Base-by-base conservation (phyloP, 2,113 vertebrate species). In the Numida meleagris region DNA sequence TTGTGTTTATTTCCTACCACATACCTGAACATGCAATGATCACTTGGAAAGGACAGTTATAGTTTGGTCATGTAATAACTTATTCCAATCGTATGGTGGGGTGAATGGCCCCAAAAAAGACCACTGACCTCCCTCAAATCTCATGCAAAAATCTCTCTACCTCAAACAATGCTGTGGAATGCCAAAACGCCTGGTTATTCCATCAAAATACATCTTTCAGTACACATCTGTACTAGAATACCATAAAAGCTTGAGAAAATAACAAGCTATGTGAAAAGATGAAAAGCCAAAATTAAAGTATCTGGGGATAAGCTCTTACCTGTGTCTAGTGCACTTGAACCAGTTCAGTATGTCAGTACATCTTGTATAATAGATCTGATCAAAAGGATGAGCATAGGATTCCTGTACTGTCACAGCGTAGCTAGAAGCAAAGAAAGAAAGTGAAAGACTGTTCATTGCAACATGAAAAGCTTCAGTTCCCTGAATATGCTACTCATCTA, bases 321-420 rank as follows among this genome's bases (percentile, higher is more conserved):
- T 98, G 96, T 99, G 99, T 65, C 99, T 98, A 57, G 99, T 99
- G 96, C 99, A 99, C 97, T 99, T 99, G 98, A 99, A 99, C 99
- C 99, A 99, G 98, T 99, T 99, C 74, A 99, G 99, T 93, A 99
- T 99, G 95, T 99, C 99, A 4, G 99, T 99, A 96, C 99, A 99
- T 90, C 99, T 98, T 27, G 99, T 99, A 83, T 99, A 99, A 96
- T 99, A 99, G 97, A 99, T 99, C 98, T 99, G 99, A 96, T 99
- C 99, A 23, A 99, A 99, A 9, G 99, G 99, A 77, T 99, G 99
- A 31, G 99, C 99, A 0, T 99, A 99, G 0, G 99, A 99, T 87
- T 99, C 99, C 97, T 99, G 99, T 16, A 99, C 99, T 1, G 99
- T 99, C 96, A 99, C 99, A 1, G 99, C 99, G 2, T 99, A 99